These are phyloP conservation scores for Polyergus mexicanus DNA, from an alignment of 1,140 invertebrate species.

Conservation along the genomic window DNA sequence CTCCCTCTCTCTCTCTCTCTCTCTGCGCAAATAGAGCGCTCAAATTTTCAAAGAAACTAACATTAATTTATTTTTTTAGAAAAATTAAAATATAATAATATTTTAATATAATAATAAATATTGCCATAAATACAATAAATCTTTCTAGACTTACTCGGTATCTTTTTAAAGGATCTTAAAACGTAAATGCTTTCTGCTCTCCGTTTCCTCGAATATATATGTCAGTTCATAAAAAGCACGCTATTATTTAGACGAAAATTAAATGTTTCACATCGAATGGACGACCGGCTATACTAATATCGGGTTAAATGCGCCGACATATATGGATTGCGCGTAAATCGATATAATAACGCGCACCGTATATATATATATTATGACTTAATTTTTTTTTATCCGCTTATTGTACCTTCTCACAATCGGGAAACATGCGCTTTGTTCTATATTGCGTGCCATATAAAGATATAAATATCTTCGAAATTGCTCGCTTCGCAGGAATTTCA, in stretches of 20 bases:
- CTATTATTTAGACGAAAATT: conserved; percentile 22
- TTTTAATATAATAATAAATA: background rate
- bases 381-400: background rate
- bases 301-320: background rate
- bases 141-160: background rate
- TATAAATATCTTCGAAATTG: too few species aligned
- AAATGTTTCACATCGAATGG: background rate
- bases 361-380: too few species aligned
- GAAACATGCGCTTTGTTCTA: background rate
- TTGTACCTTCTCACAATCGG: background rate
- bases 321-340: background rate
- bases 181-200: background rate
- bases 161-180: background rate
- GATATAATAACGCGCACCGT: background rate
- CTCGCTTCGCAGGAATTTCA: conserved; percentile 28
- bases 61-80: background rate
- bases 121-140: background rate
- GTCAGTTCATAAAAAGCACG: background rate
- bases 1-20: too few species aligned
- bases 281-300: background rate
- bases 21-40: conserved; percentile 10
- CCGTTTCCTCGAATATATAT: background rate
- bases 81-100: background rate
- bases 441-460: background rate
- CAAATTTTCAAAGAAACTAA: background rate